Evolutionary conservation across 2,113 vertebrate genomes (phyloP).

Genomic region (Thymallus thymallus): DNA sequence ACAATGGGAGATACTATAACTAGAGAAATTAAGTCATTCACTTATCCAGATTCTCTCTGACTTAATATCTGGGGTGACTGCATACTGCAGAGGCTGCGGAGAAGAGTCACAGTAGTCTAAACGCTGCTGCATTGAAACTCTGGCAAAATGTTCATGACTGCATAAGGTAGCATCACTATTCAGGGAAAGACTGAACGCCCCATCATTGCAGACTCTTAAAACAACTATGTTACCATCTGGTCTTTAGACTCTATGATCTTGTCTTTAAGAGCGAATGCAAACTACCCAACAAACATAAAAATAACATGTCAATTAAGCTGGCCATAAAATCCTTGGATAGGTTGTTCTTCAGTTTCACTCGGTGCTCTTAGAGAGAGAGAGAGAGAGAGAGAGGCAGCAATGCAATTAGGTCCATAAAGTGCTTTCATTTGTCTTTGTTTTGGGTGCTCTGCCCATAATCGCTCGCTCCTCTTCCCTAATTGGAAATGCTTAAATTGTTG

Average conservation of each 20-base stretch:
- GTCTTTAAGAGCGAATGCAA: neutral
- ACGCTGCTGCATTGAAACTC: no score
- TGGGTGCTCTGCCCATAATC: slow-evolving; percentile 26
- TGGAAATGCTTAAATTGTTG: slow-evolving; percentile 41
- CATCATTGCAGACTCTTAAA: neutral
- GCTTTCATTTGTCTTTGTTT: slow-evolving; percentile 26
- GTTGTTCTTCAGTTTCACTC: neutral
- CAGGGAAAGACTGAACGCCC: no score
- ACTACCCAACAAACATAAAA: no score
- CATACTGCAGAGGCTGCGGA: no score
- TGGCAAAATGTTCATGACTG: no score
- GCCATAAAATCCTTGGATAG: slow-evolving; percentile 12
- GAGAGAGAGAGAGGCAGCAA: slow-evolving; percentile 6
- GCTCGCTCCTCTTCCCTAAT: slow-evolving; percentile 24
- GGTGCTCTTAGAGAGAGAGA: slow-evolving; percentile 6
- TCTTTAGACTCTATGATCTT: neutral
- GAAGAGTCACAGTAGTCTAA: no score
- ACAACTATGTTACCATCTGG: slow-evolving; percentile 2
- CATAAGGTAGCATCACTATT: no score
- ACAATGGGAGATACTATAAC: no score
- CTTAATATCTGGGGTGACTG: no score
- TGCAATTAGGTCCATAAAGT: slow-evolving; percentile 24
- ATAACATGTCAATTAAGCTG: neutral
- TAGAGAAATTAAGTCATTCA: no score
- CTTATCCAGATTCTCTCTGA: no score